Base-by-base conservation (phyloP, 1,140 invertebrate genomes). In the Chironomus striatipennis region DNA sequence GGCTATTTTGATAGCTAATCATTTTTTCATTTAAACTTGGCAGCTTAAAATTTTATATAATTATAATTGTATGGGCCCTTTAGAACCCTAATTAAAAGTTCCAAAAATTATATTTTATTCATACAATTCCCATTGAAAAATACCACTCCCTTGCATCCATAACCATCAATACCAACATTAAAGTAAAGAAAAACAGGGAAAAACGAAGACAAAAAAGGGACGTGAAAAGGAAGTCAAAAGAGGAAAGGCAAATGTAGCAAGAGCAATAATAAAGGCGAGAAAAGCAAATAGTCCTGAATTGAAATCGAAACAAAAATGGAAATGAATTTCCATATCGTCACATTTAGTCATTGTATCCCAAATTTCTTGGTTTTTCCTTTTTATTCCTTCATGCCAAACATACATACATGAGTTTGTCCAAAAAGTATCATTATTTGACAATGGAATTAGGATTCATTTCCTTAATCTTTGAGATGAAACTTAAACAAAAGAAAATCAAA, bases 291-390 rank as follows among this genome's bases (percentile, higher is more conserved):
- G 4, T 57, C 9, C 47, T 57, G 47, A 57, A 57, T 57, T 57
- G 47, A 57, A 57, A 12, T 57, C 47, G 47, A 57, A 57, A 57
- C 47, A 57, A 57, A n/a, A 57, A 57, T 57, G 47, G 47, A 57
- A 57, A 57, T 57, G 47, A 57, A 57, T 57, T 57, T 57, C 47
- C 47, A 57, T 57, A 57, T 57, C 12, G 47, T 12, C 47, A 57
- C 47, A 57, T 57, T 57, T 10, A 7, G 47, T 57, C n/a, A n/a
- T 57, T 10, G 12, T 34, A 34, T 47, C 43, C 8, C 43, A 10
- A n/a, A 10, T n/a, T 57, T 57, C 12, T 57, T 15, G 4, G 5
- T 15, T 57, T 57, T 57, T 4, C 47, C 15, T n/a, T 57, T n/a
- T 34, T 34, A 2, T 34, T 34, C 15, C 12, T 57, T 15, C 8